Base-by-base conservation (phyloP, 1,140 invertebrate species). In the Hylyphantes graminicola region DNA sequence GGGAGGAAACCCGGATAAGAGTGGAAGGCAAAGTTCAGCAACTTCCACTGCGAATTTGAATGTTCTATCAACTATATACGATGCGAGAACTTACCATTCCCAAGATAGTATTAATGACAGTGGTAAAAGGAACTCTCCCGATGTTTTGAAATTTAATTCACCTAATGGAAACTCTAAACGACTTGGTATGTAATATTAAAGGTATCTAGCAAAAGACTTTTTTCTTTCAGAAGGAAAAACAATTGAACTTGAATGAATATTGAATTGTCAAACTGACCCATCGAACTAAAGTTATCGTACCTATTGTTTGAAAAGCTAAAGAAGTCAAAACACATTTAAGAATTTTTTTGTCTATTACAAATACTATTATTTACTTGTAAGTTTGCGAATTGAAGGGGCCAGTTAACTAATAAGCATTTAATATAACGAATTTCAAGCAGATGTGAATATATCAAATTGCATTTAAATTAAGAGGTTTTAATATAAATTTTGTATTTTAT, bases 1-100 rank as follows among this genome's bases (percentile, higher is more conserved):
- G n/a, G 87, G 87, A 21, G 78, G 82, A 15, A 68, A 51, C 51
- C 73, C 68, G 21, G 74, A 76, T 0, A 76, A 55, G 51, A 61
- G 61, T 13, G 8, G 48, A 7, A 54, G 78, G 10, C 80, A 83
- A 7, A 83, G 80, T 17, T 74, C 80, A 54, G 50, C 80, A 12
- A 83, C 70, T 55, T 83, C 80, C 11, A 61, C 80, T 19, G 80
- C 70, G 9, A 83, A 83, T 57, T 50, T 83, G 13, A 83, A 50
- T 59, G 4, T 73, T 35, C 19, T 83, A 8, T 72, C 80, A 10
- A 65, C 72, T 8, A 67, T 75, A 21, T 13, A 12, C 19, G 80
- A 75, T 48, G 55, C 64, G 2, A 83, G 72, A 57, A 81, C 67
- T 53, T 73, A 54, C 5, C 77, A 79, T 9, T 81, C 79, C 15